Evolutionary conservation across 2,888 invertebrate species (phyloP).

Genomic region (Exephanes ischioxanthus): DNA sequence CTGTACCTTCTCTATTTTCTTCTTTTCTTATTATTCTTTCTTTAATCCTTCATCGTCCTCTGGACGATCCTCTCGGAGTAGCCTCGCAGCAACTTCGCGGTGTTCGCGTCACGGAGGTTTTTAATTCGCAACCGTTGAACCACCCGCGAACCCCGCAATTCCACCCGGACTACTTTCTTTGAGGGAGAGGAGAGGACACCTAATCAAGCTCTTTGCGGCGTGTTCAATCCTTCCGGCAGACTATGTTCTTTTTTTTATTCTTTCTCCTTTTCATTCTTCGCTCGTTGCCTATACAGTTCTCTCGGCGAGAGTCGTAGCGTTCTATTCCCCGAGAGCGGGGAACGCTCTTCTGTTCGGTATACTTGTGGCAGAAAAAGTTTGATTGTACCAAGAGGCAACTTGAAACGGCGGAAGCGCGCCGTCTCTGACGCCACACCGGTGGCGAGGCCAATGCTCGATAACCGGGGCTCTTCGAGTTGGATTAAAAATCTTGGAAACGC

Average conservation of each 20-base stretch:
- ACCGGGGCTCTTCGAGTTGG: background rate
- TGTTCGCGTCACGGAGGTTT: constrained; percentile 70
- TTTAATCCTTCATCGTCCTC: constrained; percentile 28
- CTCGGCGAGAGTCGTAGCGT: constrained; percentile 2
- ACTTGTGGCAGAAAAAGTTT: constrained; percentile 71
- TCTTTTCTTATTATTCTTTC: constrained; percentile 15
- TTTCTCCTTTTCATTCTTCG: constrained; percentile 20
- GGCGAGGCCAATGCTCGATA: background rate
- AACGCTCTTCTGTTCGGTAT: constrained; percentile 26
- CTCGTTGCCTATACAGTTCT: constrained; percentile 15
- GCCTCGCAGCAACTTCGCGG: constrained; percentile 53
- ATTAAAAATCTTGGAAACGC: background rate
- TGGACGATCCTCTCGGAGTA: constrained; percentile 28
- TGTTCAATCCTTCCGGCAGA: constrained; percentile 57
- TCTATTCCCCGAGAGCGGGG: constrained; percentile 12
- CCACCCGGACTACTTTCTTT: constrained; percentile 69
- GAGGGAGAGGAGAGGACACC: constrained; percentile 73
- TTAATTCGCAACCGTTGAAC: constrained; percentile 72
- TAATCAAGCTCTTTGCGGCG: constrained; percentile 76
- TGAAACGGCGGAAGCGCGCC: constrained; percentile 43
- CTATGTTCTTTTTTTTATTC: constrained; percentile 38
- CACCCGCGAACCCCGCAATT: constrained; percentile 30
- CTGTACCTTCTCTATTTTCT: constrained; percentile 13
- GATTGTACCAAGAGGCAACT: constrained; percentile 68
- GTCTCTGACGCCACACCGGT: background rate